A percentile compares a stretch with the other conserved stretches of the same genome.
These are phyloP conservation scores for Eurytoma adleriae DNA, from an alignment of 2,888 invertebrate genomes.

Conservation along the genomic window DNA sequence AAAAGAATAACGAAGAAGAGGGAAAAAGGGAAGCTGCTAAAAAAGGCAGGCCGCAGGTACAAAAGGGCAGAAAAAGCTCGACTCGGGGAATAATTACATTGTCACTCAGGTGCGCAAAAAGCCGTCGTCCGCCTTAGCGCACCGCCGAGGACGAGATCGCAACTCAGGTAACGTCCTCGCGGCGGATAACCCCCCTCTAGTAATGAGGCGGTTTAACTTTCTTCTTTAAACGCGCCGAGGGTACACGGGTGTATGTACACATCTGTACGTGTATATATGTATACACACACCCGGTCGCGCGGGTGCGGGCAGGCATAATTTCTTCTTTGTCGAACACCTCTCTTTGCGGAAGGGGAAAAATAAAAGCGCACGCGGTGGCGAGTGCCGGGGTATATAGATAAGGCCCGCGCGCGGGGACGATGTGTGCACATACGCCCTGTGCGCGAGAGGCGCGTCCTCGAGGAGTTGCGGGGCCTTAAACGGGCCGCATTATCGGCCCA, in stretches of 20 bases:
- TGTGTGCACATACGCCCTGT: neutral
- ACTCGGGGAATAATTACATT: neutral
- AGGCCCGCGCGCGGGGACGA: neutral
- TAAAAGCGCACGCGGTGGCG: conserved; percentile 14
- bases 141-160: neutral
- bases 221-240: conserved; percentile 30
- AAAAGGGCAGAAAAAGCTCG: no score
- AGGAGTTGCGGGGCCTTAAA: conserved; percentile 28
- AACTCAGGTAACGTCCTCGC: neutral
- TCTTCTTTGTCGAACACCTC: conserved; percentile 48
- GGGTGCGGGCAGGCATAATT: conserved; percentile 36
- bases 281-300: neutral
- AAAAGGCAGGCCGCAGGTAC: no score
- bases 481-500: conserved; percentile 41
- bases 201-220: conserved; percentile 50
- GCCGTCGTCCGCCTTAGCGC: neutral
- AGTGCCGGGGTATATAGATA: neutral
- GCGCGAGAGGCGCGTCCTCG: no score
- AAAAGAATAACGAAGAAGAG: no score
- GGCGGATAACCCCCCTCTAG: conserved; percentile 12
- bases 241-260: no score
- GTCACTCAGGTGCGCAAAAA: neutral
- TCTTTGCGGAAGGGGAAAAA: conserved; percentile 20
- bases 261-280: no score
- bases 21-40: no score